Base-by-base conservation (phyloP, 2,113 vertebrate species). In the Chionis minor region DNA sequence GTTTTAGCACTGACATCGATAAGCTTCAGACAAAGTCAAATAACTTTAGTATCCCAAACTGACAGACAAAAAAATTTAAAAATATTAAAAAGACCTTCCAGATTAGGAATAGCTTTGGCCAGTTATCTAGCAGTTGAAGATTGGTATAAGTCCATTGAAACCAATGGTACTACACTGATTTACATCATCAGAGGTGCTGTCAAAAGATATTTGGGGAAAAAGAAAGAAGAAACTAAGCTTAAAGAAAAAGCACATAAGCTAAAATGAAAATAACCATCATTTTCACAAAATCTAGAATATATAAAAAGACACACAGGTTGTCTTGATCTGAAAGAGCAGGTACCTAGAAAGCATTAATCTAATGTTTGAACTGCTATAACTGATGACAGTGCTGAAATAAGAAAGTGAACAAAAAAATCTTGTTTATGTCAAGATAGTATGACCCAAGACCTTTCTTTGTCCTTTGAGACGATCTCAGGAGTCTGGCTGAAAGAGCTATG, bases 1-100 rank as follows among this genome's bases (percentile, higher is more conserved):
- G 4, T 20, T 90, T 91, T 67, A 79, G 4, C 12, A 42, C 4
- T 79, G 35, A 13, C 13, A 80, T 72, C 23, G 61, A 22, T 35
- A 81, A 75, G 8, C 16, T 70, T 82, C 81, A 80, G 30, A 73
- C 12, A 51, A 73, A 82, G 74, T 27, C 45, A 96, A 93, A 94
- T 82, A 95, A 89, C 66, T 94, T 97, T 81, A 91, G 47, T 30
- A 87, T 94, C 63, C 30, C 55, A 91, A 95, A 55, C 1, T 42
- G 54, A 90, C 87, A 94, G 88, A 59, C 19, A 79, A 40, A 28
- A 20, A 66, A 44, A 65, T 10, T 66, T 59, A 70, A 63, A 80
- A 77, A 81, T 91, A 95, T 70, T 91, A 62, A 82, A 85, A 80
- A 45, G 30, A 4, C 16, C 52, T 79, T 75, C 40, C n/a, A 71